Percentiles rank a stretch among this genome's conserved stretches.
Conservation (phyloP, 2,113 vertebrate species). For the Choloepus hoffmanni region DNA sequence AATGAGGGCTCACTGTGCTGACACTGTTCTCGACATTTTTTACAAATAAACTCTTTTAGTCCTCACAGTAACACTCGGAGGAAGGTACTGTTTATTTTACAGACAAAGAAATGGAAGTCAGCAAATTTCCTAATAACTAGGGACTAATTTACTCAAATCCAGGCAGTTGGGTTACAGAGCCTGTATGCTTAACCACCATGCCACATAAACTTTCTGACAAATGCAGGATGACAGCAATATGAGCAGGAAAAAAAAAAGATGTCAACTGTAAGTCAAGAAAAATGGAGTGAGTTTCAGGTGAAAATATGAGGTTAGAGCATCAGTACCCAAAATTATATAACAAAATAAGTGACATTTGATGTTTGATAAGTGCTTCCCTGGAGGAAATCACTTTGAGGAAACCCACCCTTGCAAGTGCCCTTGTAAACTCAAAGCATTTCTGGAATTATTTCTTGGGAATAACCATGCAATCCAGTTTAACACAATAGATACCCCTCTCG, state of each 20-base stretch:
- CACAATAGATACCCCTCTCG: background rate
- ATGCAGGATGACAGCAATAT: rapidly evolving
- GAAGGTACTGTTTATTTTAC: background rate
- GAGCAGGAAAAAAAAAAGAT: too few species aligned
- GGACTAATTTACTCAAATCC: background rate
- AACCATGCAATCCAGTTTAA: background rate
- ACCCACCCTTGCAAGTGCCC: background rate
- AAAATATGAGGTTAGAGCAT: background rate
- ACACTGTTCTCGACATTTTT: background rate
- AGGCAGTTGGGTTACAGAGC: background rate
- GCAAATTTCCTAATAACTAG: background rate
- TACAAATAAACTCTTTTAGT: background rate
- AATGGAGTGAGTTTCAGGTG: background rate
- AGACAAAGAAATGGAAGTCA: background rate
- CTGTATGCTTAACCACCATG: background rate
- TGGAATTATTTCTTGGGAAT: background rate
- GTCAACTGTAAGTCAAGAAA: rapidly evolving
- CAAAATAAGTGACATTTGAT: background rate
- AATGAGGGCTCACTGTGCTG: background rate
- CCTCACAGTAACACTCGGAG: background rate
- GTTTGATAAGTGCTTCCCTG: background rate
- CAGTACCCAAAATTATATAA: background rate
- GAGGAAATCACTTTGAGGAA: background rate
- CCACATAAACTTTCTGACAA: background rate
- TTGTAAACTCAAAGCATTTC: background rate